Base-by-base conservation (phyloP, 2,888 invertebrate genomes). In the Acholoe squamosa region DNA sequence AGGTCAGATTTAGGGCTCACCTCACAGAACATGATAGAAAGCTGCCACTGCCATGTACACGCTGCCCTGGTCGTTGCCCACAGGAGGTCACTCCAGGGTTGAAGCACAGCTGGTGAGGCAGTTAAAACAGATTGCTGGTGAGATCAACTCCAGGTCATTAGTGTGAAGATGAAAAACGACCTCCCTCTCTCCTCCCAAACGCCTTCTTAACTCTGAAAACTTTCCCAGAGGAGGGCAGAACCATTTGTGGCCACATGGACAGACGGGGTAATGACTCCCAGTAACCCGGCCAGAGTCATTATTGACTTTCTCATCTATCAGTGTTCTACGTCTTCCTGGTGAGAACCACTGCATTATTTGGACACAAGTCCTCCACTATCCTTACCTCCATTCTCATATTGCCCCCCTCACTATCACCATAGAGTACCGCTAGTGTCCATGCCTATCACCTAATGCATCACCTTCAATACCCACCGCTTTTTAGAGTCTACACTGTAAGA, bases 51-150 rank as follows among this genome's bases (percentile, higher is more conserved):
- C 5, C 10, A 43, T 3, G 43, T n/a, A n/a, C n/a, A n/a, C n/a
- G n/a, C n/a, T n/a, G n/a, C n/a, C n/a, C n/a, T n/a, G n/a, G n/a
- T n/a, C n/a, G n/a, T n/a, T n/a, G n/a, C n/a, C n/a, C n/a, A 43
- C 43, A 43, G 43, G 43, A 43, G 43, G 43, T 43, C 43, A 43
- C 3, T 43, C 43, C 43, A 43, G 43, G 43, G 43, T 43, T 43
- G 43, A 43, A 19, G 61, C 61, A 61, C 61, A 61, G 61, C 19
- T 61, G n/a, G 61, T n/a, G n/a, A 3, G 19, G 61, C 61, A 61
- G 61, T 61, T n/a, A 61, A 61, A 61, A n/a, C 22, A 61, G n/a
- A 61, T 61, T 61, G 61, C n/a, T n/a, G 61, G n/a, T 61, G 61
- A n/a, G 61, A 61, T 61, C n/a, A 61, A 61, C 61, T n/a, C 61